Percentiles rank a stretch among this genome's conserved stretches.
phyloP scores from a whole-genome alignment of 2,888 invertebrate species.

The Lycophotia porphyrea region DNA sequence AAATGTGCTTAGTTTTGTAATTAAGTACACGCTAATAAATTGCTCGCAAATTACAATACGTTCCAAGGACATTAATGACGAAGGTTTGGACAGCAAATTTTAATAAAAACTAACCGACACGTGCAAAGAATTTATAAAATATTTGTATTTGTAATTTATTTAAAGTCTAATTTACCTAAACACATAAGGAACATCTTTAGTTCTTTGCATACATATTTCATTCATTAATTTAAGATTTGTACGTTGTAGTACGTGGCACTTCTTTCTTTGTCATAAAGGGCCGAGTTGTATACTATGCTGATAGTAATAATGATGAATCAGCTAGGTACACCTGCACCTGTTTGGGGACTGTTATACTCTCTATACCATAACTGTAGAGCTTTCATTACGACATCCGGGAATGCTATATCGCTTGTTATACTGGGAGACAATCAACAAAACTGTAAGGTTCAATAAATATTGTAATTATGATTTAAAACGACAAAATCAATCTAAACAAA shows the following conservation, averaged over 20 bases:
- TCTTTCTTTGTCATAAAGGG: neutral
- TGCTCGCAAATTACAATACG: slow-evolving; percentile 15
- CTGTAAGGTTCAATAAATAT: neutral
- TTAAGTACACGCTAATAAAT: slow-evolving; percentile 5
- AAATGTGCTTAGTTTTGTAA: slow-evolving; percentile 13
- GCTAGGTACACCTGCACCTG: slow-evolving; percentile 3
- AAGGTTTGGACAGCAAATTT: slow-evolving; percentile 18
- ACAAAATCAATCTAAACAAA: neutral
- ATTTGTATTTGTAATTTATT: slow-evolving; percentile 34
- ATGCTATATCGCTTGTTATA: neutral
- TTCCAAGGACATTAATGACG: slow-evolving; percentile 28
- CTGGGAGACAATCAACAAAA: neutral
- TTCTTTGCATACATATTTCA: slow-evolving; percentile 12
- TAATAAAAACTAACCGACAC: slow-evolving; percentile 33
- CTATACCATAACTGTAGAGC: neutral
- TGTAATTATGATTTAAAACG: neutral
- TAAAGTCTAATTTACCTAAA: slow-evolving; percentile 16
- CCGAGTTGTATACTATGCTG: neutral
- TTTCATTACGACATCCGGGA: neutral
- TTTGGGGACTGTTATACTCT: neutral
- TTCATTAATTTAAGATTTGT: slow-evolving; percentile 15
- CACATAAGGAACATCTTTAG: slow-evolving; percentile 1
- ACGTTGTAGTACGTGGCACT: neutral
- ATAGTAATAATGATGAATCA: slow-evolving; percentile 14
- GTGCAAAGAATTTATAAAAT: slow-evolving; percentile 25